A percentile compares a stretch with the other conserved stretches of the same genome.
Evolutionary conservation across 1,140 invertebrate species (phyloP).

Genomic region (Sycophaga agraensis): DNA sequence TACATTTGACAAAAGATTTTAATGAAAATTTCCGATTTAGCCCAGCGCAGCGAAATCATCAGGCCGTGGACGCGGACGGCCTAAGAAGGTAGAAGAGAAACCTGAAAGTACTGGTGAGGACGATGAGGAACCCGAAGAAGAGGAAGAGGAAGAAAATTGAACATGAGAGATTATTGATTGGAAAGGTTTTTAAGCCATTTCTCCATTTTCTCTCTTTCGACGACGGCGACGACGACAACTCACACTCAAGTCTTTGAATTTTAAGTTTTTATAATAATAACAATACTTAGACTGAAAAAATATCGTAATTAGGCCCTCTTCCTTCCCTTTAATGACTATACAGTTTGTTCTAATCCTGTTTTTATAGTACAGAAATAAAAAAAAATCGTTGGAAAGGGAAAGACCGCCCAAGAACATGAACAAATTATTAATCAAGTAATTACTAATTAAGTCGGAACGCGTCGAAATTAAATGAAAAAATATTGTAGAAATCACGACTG

Average conservation of each 20-base stretch:
- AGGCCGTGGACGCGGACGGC: slow-evolving; percentile 53
- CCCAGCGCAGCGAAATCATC: slow-evolving; percentile 44
- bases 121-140: slow-evolving; percentile 56
- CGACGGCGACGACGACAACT: slow-evolving; percentile 24
- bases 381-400: slow-evolving; percentile 24
- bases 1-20: too few species aligned
- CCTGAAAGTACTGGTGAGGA: slow-evolving; percentile 57
- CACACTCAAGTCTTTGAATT: slow-evolving; percentile 22
- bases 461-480: slow-evolving; percentile 25
- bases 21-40: slow-evolving; percentile 33
- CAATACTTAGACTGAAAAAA: slow-evolving; percentile 21
- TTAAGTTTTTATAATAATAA: slow-evolving; percentile 23
- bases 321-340: slow-evolving; percentile 14
- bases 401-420: slow-evolving; percentile 22
- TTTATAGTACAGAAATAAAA: slow-evolving; percentile 18
- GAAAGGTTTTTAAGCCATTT: slow-evolving; percentile 37
- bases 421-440: slow-evolving; percentile 11
- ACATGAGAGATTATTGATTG: slow-evolving; percentile 33
- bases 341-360: slow-evolving; percentile 7
- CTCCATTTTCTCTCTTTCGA: slow-evolving; percentile 28
- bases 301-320: slow-evolving; percentile 25
- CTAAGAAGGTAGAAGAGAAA: slow-evolving; percentile 58
- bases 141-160: slow-evolving; percentile 57
- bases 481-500: slow-evolving; percentile 18
- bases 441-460: slow-evolving; percentile 8